Evolutionary conservation across 2,888 invertebrate genomes (phyloP).

Genomic region (Clanis bilineata): DNA sequence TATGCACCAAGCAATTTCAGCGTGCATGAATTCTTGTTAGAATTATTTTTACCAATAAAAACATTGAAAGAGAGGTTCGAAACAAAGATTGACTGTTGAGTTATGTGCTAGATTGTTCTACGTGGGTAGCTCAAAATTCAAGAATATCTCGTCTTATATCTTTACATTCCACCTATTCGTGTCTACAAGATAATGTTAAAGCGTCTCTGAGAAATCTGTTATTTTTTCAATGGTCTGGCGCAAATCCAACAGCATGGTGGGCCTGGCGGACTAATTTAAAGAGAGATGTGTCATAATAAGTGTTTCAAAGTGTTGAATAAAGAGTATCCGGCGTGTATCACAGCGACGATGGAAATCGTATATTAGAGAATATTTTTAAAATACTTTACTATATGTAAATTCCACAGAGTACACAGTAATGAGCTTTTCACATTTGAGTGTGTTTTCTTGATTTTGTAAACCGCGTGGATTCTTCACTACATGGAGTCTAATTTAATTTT

Average conservation of each 20-base stretch:
- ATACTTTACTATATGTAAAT: neutral
- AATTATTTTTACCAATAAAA: no score
- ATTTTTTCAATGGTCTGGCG: constrained; percentile 66
- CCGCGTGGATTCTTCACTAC: neutral
- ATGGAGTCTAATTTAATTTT: constrained; percentile 20
- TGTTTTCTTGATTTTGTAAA: neutral
- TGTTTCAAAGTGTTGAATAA: constrained; percentile 57
- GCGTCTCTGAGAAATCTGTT: constrained; percentile 39
- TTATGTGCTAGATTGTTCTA: neutral
- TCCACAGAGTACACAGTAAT: neutral
- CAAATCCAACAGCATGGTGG: constrained; percentile 61
- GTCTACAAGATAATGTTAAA: constrained; percentile 6
- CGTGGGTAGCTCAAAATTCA: constrained; percentile 9
- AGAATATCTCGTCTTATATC: constrained; percentile 14
- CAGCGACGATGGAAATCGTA: constrained; percentile 42
- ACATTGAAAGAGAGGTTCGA: no score
- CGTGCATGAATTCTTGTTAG: no score
- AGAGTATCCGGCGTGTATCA: constrained; percentile 48
- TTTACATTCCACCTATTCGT: constrained; percentile 16
- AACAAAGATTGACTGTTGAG: no score
- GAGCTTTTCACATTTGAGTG: neutral
- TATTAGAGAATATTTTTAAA: constrained; percentile 32
- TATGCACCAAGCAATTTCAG: no score
- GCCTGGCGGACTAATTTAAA: constrained; percentile 67
- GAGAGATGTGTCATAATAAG: constrained; percentile 72